phyloP scores from a whole-genome alignment of 2,113 vertebrate species.

The Ramphastos sulfuratus region DNA sequence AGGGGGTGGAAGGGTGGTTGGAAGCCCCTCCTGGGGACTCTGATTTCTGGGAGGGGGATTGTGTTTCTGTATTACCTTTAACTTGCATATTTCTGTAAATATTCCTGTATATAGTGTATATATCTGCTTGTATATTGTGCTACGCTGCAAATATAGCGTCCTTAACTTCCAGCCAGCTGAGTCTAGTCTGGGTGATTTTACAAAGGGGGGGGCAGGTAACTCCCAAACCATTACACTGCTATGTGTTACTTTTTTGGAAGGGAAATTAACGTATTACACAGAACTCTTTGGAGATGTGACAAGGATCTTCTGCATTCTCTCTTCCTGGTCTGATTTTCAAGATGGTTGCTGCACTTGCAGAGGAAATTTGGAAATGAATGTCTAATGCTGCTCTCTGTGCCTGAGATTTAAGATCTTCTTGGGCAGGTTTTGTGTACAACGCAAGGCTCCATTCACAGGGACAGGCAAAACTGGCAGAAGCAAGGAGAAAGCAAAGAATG shows the following conservation, averaged over 20 bases:
- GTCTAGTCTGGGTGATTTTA: too few relatives aligned
- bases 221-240: too few relatives aligned
- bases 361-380: not conserved
- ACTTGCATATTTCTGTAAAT: too few relatives aligned
- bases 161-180: too few relatives aligned
- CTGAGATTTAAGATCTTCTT: not conserved
- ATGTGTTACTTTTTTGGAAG: not conserved
- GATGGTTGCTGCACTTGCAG: rapidly evolving
- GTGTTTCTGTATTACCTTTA: too few relatives aligned
- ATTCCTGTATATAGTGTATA: too few relatives aligned
- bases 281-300: not conserved
- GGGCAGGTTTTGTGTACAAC: not conserved
- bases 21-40: too few relatives aligned
- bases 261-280: not conserved
- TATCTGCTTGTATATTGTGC: too few relatives aligned
- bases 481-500: not conserved
- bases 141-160: too few relatives aligned
- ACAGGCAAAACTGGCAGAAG: not conserved
- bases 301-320: not conserved
- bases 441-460: not conserved
- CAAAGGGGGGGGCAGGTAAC: too few relatives aligned
- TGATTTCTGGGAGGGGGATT: too few relatives aligned
- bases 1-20: too few relatives aligned
- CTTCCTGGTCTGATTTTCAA: not conserved
- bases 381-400: not conserved